These are phyloP conservation scores for Diplolepis rosae DNA, from an alignment of 2,888 invertebrate species.

Conservation along the genomic window DNA sequence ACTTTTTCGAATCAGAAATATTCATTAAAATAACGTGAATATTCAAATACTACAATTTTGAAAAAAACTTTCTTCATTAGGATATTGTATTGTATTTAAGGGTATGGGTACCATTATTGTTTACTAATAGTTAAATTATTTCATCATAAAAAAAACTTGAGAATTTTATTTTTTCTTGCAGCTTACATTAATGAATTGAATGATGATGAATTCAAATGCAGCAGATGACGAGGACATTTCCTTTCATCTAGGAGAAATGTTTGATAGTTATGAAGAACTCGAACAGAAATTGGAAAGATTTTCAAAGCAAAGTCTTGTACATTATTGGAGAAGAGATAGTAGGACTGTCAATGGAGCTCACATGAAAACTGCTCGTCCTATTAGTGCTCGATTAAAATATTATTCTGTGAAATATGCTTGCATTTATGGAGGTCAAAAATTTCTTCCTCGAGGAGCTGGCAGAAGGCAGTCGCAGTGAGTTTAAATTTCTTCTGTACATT, in stretches of 20 bases:
- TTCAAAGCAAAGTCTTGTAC: slow-evolving; percentile 71
- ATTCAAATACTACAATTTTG: no score
- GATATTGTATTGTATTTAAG: no score
- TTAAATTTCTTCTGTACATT: not conserved
- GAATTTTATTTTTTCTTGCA: not conserved
- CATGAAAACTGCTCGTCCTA: slow-evolving; percentile 73
- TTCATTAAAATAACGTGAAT: no score
- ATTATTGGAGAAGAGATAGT: slow-evolving; percentile 74
- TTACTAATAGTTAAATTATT: no score
- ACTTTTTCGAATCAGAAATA: no score
- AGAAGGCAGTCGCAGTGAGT: slow-evolving; percentile 70
- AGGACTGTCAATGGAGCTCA: slow-evolving; percentile 73
- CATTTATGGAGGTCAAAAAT: slow-evolving; percentile 73
- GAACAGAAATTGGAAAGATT: slow-evolving; percentile 68
- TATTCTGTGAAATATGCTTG: slow-evolving; percentile 74
- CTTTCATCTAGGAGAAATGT: slow-evolving; percentile 72
- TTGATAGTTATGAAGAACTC: slow-evolving; percentile 72
- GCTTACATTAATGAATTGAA: not conserved
- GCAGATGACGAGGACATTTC: slow-evolving; percentile 61
- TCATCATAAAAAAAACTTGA: not conserved
- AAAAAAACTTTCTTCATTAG: no score
- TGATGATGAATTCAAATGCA: slow-evolving; percentile 33
- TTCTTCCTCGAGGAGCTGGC: slow-evolving; percentile 70
- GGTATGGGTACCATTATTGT: no score
- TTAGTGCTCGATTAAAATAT: slow-evolving; percentile 70